These are phyloP conservation scores for Alauda arvensis DNA, from an alignment of 2,797 vertebrate species.

Conservation along the genomic window DNA sequence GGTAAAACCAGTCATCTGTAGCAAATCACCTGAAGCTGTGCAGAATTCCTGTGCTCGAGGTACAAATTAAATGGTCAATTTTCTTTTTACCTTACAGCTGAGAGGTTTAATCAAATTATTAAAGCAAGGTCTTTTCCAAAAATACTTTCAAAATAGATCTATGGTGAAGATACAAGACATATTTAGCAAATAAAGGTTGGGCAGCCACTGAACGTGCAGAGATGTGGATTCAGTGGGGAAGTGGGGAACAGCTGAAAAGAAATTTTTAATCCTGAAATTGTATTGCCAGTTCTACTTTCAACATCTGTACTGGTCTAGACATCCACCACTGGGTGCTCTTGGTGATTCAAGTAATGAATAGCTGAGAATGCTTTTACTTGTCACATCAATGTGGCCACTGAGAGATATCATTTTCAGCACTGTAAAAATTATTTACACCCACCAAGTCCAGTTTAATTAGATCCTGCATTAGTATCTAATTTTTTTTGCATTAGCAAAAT, in stretches of 20 bases:
- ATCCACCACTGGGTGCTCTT: neutral
- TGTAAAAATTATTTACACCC: neutral
- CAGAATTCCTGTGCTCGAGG: neutral
- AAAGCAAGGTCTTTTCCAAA: neutral
- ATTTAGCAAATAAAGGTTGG: neutral
- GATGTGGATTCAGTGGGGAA: neutral
- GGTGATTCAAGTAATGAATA: neutral
- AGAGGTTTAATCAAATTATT: neutral
- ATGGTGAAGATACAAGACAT: rapidly evolving
- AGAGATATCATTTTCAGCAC: neutral
- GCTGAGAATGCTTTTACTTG: neutral
- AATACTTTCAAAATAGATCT: neutral
- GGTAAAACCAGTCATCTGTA: neutral
- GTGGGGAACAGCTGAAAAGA: neutral
- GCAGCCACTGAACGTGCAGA: neutral
- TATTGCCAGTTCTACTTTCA: neutral
- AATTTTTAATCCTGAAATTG: neutral
- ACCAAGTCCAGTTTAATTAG: neutral
- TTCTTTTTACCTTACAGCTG: neutral
- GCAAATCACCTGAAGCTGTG: neutral
- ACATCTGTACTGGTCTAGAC: neutral
- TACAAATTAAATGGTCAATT: neutral
- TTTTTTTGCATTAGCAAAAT: neutral
- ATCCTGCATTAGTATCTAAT: neutral
- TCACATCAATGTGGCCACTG: neutral